phyloP scores from a whole-genome alignment of 1,140 invertebrate genomes.

The Stegodyphus mimosarum region DNA sequence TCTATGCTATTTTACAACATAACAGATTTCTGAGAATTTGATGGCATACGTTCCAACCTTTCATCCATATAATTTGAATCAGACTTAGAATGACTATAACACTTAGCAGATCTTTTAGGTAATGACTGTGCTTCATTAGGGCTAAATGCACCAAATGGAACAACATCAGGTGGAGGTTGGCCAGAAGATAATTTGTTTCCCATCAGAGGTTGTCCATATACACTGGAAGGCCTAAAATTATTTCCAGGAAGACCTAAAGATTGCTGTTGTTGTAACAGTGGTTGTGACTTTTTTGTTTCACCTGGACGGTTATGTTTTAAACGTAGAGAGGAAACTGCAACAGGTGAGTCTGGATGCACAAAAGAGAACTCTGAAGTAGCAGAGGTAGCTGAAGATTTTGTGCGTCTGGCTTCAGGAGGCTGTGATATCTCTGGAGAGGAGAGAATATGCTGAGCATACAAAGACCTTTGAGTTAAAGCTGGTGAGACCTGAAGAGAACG shows the following conservation, averaged over 20 bases:
- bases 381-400: constrained; percentile 51
- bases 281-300: constrained; percentile 1
- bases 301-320: constrained; percentile 37
- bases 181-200: neutral
- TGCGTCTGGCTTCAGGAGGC: constrained; percentile 18
- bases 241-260: constrained; percentile 42
- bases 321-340: constrained; percentile 35
- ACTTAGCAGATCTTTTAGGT: constrained; percentile 36
- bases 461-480: constrained; percentile 61
- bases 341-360: constrained; percentile 60
- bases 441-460: constrained; percentile 63
- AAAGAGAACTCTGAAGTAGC: constrained; percentile 63
- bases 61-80: constrained; percentile 35
- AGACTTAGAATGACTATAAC: constrained; percentile 33
- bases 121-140: constrained; percentile 38
- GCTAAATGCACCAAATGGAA: constrained; percentile 24
- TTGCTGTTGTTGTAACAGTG: neutral
- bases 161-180: constrained; percentile 36
- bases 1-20: constrained; percentile 3
- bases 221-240: constrained; percentile 47
- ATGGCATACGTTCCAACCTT: constrained; percentile 15
- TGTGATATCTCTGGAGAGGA: constrained; percentile 59
- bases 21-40: constrained; percentile 37
- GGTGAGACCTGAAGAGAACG: constrained; percentile 60
- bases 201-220: constrained; percentile 55